A percentile compares a stretch with the other conserved stretches of the same genome.
Conservation (phyloP, 2,113 vertebrate species). For the Thermophis baileyi region DNA sequence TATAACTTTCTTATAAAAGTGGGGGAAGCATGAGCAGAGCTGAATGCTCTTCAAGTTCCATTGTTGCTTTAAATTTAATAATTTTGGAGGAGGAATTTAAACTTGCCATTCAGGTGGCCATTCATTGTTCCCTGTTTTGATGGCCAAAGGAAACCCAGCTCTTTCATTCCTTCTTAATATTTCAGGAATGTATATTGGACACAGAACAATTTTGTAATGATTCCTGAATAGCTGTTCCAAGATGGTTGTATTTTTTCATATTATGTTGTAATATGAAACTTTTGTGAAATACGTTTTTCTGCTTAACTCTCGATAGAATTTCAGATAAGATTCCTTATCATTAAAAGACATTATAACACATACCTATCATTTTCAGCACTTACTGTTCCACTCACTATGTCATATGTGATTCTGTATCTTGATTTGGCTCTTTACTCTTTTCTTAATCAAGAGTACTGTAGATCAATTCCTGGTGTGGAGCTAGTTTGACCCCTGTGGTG, state of each 20-base stretch:
- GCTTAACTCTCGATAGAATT: not conserved
- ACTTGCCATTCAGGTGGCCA: not conserved
- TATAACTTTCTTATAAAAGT: not conserved
- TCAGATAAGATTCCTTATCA: not conserved
- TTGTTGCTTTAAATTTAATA: not conserved
- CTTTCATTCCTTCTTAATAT: not conserved
- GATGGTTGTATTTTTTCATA: not conserved
- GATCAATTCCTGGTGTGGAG: not conserved
- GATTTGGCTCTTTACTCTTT: not conserved
- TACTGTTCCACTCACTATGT: not conserved
- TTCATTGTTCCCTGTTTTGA: not conserved
- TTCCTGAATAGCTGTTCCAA: not conserved
- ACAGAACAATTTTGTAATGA: not conserved
- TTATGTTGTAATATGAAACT: not conserved
- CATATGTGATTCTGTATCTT: not conserved
- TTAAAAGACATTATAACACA: constrained; percentile 12
- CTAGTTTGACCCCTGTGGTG: no score
- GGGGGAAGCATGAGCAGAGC: not conserved
- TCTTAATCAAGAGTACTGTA: not conserved
- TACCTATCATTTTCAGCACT: constrained; percentile 21
- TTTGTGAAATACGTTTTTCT: not conserved
- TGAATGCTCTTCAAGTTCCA: not conserved
- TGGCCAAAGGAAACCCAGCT: not conserved
- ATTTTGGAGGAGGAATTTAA: not conserved
- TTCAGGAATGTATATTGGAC: not conserved